Conservation (phyloP, 2,797 vertebrate genomes). For the Ctenopoma kingsleyae region DNA sequence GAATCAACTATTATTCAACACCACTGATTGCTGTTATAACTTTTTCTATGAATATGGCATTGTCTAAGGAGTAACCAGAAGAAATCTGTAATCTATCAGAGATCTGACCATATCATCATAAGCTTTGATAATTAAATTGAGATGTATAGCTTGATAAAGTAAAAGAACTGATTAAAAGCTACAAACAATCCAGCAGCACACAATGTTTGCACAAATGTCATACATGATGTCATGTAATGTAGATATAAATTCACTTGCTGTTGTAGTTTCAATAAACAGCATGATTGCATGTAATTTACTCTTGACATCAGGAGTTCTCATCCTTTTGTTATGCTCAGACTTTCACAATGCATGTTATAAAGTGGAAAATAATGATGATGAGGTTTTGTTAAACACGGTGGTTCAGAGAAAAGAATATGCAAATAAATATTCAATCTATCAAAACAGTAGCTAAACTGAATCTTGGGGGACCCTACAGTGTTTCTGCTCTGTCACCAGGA, state of each 20-base stretch:
- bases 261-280: background rate
- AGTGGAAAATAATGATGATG: background rate
- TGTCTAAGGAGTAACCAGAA: background rate
- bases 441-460: slow-evolving; percentile 25
- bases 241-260: background rate
- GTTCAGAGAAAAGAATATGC: slow-evolving; percentile 1
- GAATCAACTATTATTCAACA: slow-evolving; percentile 1
- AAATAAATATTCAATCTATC: background rate
- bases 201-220: background rate
- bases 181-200: background rate
- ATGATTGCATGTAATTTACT: slow-evolving; percentile 3
- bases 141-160: background rate
- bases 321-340: background rate
- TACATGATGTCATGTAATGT: slow-evolving; percentile 3
- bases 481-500: slow-evolving; percentile 44
- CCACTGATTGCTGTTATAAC: background rate
- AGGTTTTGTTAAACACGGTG: background rate
- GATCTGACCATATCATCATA: background rate
- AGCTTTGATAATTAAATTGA: background rate
- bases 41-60: background rate
- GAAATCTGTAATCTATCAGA: no score
- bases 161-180: background rate
- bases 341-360: background rate
- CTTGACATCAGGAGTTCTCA: background rate
- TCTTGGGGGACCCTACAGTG: background rate